Base-by-base conservation (phyloP, 2,888 invertebrate genomes). In the Lepidochrysops patricia region DNA sequence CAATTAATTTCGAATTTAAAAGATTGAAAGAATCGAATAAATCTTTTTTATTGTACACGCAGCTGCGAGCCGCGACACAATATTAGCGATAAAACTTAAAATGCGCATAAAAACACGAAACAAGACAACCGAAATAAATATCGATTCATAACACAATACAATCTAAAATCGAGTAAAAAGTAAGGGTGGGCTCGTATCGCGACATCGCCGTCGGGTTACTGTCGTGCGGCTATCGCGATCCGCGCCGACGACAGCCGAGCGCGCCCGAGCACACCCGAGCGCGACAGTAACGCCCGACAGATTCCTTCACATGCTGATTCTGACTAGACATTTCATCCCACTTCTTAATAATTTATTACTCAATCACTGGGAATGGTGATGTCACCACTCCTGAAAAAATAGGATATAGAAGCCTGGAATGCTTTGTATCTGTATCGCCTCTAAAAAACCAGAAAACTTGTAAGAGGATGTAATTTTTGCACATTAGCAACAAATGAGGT, bases 131-230 rank as follows among this genome's bases (percentile, higher is more conserved):
- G 79, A 84, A 84, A 85, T 82, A 83, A 82, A 84, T 85, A 82
- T 83, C 81, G 80, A 82, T 80, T 84, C 79, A 83, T 87, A 84
- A 84, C 77, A 84, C 86, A 88, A 87, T 88, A 84, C 84, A 86
- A 87, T 86, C 83, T 75, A 71, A 68, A 79, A 86, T 85, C 85
- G 80, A 77, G 76, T 76, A 82, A 84, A 75, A 76, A 75, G 81
- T 77, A 76, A 79, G 78, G 80, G 80, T 78, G 80, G 73, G 78
- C 83, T 84, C 84, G 85, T 82, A 80, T 80, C 70, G 66, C 67
- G 69, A 72, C 70, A 77, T 79, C 76, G 78, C 68, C 78, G 81
- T 82, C 81, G 71, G 77, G 74, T 74, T 78, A 80, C 84, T 85
- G 84, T 84, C 82, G 77, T 79, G 72, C 63, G 63, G 63, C 64